These are phyloP conservation scores for Cryptus viduatorius DNA, from an alignment of 2,888 invertebrate genomes.

Conservation along the genomic window DNA sequence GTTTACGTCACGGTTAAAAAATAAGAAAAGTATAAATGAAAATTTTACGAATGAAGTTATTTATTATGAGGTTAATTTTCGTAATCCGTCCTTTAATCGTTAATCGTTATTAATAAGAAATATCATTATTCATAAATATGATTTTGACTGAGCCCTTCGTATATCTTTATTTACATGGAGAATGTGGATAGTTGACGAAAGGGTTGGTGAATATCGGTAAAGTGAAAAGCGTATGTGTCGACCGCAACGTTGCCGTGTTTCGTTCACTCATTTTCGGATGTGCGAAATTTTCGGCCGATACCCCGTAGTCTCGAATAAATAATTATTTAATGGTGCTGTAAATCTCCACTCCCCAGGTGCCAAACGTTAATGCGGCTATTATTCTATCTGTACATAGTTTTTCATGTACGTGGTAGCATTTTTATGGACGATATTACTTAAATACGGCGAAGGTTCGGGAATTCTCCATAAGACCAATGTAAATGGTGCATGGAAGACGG, in stretches of 20 bases:
- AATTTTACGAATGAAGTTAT: neutral
- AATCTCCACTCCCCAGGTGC: neutral
- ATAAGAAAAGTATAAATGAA: conserved; percentile 14
- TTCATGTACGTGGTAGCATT: conserved; percentile 26
- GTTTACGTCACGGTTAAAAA: conserved; percentile 19
- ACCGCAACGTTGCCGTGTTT: conserved; percentile 4
- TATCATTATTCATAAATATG: neutral
- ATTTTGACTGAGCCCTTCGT: conserved; percentile 1
- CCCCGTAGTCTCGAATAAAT: conserved; percentile 11
- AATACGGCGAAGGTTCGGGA: conserved; percentile 13
- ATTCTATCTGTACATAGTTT: conserved; percentile 9
- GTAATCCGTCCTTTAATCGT: neutral
- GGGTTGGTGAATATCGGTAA: conserved; percentile 5
- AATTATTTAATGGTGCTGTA: conserved; percentile 36
- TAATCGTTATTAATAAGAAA: neutral
- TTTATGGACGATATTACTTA: conserved; percentile 25
- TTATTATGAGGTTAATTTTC: neutral
- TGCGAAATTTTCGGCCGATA: conserved; percentile 20
- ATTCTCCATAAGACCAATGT: conserved; percentile 12
- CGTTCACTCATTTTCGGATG: neutral
- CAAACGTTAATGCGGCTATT: conserved; percentile 7
- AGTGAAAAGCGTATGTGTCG: neutral
- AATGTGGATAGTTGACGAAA: conserved; percentile 1
- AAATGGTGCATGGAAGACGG: neutral
- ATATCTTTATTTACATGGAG: neutral